Evolutionary conservation across 2,113 vertebrate species (phyloP).

Genomic region (Vidua chalybeata): DNA sequence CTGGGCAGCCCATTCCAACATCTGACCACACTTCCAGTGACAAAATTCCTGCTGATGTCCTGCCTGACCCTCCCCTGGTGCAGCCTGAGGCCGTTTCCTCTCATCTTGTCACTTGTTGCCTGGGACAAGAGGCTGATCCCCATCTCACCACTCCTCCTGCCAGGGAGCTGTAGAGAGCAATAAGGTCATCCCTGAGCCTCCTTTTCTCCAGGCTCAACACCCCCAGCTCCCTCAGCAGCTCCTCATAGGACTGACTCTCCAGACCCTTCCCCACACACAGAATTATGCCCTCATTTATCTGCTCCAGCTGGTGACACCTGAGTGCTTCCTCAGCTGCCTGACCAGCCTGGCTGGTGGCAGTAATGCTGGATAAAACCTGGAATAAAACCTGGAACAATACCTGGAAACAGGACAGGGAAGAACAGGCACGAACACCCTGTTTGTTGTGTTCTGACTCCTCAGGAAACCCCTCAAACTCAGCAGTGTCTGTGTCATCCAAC

Average conservation of each 20-base stretch:
- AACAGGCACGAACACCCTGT: not conserved
- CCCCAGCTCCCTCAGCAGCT: not conserved
- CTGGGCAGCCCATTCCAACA: not conserved
- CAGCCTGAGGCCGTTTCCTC: fast-evolving
- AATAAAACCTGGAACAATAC: not conserved
- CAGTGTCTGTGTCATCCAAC: not conserved
- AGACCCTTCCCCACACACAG: not conserved
- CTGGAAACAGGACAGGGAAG: not conserved
- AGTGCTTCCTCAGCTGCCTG: not conserved
- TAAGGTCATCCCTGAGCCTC: not conserved
- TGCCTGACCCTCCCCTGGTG: not conserved
- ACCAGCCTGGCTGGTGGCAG: not conserved
- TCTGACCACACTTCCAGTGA: not conserved
- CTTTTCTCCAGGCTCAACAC: not conserved
- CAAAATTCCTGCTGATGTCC: not conserved
- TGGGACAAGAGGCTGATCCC: fast-evolving
- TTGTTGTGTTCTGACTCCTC: not conserved
- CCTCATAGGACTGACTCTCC: not conserved
- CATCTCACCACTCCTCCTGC: not conserved
- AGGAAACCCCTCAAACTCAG: not conserved
- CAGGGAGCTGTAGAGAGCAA: not conserved
- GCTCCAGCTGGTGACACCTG: not conserved
- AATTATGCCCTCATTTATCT: not conserved
- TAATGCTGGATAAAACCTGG: not conserved
- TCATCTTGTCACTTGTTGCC: fast-evolving